Evolutionary conservation across 1,140 invertebrate genomes (phyloP), one percentile per base, ranked within the genome.

Genomic region (Pseudomyrmex pallidus): DNA sequence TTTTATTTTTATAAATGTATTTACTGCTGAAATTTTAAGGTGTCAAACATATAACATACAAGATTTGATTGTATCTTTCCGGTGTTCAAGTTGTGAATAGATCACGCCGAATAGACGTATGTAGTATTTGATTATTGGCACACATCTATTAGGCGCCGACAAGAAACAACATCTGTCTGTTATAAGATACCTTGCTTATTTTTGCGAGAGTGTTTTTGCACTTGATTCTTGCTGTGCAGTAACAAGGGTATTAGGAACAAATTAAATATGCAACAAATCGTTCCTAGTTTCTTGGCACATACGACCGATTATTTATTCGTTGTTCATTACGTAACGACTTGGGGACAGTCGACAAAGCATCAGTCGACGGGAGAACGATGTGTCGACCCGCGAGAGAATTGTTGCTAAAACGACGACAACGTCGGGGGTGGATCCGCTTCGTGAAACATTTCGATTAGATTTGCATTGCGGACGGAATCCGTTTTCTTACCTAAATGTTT

Each of bases 261-360:
- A 17, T 15, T 54, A 73, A 66, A 90, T 73, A 87, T 85, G 86
- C 87, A 66, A 76, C 67, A 66, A 61, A 35, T 35, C 62, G 77
- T 50, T 84, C 15, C 82, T 61, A 20, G n/a, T 57, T 56, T 68
- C 50, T 83, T 87, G 77, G 76, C 66, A 72, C 87, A 84, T 63
- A 52, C 61, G 46, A 50, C 48, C 52, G 67, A 87, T 85, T 85
- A 87, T 85, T 89, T 83, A 85, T 67, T 54, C 70, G 82, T 72
- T 52, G 66, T 48, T 78, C 22, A 35, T 89, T 89, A 68, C 78
- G 86, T 76, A 89, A 89, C 54, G 57, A 20, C 61, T 61, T 35
- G 84, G 48, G 35, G 82, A 77, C 84, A 83, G 84, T 61, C 78
- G 78, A 57, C 83, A 66, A 70, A 66, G 68, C 61, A 46, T 59